Base-by-base conservation (phyloP, 2,113 vertebrate genomes). In the Chelonoidis abingdonii region DNA sequence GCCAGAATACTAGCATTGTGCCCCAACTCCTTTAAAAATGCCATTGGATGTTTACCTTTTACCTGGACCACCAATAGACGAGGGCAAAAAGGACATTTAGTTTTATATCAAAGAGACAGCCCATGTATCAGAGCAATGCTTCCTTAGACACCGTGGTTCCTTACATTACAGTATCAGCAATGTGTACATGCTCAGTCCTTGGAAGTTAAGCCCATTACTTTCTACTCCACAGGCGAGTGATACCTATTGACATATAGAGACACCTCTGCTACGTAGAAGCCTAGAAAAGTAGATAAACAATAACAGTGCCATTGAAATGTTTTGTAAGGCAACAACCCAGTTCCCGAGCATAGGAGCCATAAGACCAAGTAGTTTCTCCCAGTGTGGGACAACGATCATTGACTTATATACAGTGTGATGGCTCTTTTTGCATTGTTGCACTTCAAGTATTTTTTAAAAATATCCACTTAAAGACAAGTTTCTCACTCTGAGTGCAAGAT, bases 361-460 rank as follows among this genome's bases (percentile, higher is more conserved):
- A 76, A 83, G n/a, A 12, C 8, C 41, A 13, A 6, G 1, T 25
- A 62, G 52, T 50, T n/a, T 35, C 41, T 80, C 86, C 31, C 31
- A 12, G 2, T 10, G 27, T 44, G 47, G 38, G 57, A 62, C 79
- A 83, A 0, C 0, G 16, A 21, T 52, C 65, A 69, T 56, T 87
- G 49, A 53, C 49, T 78, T 52, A 2, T 59, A 50, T 89, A 59
- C 5, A 62, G 10, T 9, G 69, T 56, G 8, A 24, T 87, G 80
- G 1, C 21, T 90, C 27, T 44, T 91, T 83, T 5, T 1, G 24
- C 22, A 56, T 0, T 0, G 29, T 38, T 52, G 27, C 54, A 19
- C 31, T 49, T 62, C 7, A 72, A 6, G 9, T 38, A 65, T 17
- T 17, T 65, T 65, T 9, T 9, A 8, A 65, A 35, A 35, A 35